Base-by-base conservation (phyloP, 2,113 vertebrate species). In the Urocolius indicus region DNA sequence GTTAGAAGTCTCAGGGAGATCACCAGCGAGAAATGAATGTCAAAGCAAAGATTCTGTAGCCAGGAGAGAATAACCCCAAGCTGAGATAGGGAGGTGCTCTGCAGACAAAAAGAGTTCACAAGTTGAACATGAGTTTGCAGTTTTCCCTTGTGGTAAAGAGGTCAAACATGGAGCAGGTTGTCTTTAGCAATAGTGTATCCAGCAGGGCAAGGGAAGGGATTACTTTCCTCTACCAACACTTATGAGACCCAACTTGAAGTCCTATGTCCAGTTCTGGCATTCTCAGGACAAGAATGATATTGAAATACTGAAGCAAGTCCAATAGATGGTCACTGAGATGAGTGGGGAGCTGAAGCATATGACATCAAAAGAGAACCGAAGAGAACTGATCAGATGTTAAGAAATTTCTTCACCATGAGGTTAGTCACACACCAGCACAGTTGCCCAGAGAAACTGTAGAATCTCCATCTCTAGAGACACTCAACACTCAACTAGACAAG, bases 111-210 rank as follows among this genome's bases (percentile, higher is more conserved):
- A 1, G 76, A 68, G 49, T 26, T 81, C 54, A 24, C 21, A 41
- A 26, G 21, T 6, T 62, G 16, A 86, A 78, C 0, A 0, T 7
- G 22, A 65, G 12, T 52, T 43, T 71, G 8, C 15, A n/a, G 46
- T 6, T 52, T 32, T 8, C 3, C 13, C 27, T 46, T 34, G 23
- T 29, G 19, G 4, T 32, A 30, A 76, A 92, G 11, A 32, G 5
- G 46, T 4, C 16, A 71, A 71, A 41, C 6, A 26, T 4, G 5
- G 48, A 17, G 19, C 2, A 19, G n/a, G 45, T 9, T 77, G 10
- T 10, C 4, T 20, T 43, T 43, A 65, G 16, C 20, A 73, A 34
- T 11, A 73, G 79, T 15, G 30, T 34, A 45, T 30, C 22, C 54
- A 66, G 11, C 18, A 36, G 13, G 26, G 73, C 41, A 62, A 32